A percentile compares a stretch with the other conserved stretches of the same genome.
phyloP scores from a whole-genome alignment of 2,113 vertebrate genomes.

The Sclerurus mexicanus region DNA sequence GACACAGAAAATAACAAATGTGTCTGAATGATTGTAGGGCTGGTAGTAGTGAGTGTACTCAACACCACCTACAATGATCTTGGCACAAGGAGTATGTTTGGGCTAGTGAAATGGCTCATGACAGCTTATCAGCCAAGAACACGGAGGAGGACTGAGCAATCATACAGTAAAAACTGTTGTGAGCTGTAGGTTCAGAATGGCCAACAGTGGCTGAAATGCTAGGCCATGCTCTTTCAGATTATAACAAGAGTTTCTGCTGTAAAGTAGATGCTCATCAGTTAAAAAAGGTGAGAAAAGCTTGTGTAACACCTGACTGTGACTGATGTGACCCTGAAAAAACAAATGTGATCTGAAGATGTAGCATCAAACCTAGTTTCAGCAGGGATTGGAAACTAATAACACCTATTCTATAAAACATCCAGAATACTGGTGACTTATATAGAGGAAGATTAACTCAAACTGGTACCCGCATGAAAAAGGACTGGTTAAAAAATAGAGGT shows the following conservation, averaged over 20 bases:
- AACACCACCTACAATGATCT: background rate
- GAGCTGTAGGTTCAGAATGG: background rate
- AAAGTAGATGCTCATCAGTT: background rate
- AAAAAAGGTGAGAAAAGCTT: background rate
- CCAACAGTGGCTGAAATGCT: background rate
- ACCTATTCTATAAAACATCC: background rate
- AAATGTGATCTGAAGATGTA: background rate
- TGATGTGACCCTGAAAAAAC: background rate
- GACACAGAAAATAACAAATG: conserved; percentile 35
- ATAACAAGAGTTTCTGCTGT: background rate
- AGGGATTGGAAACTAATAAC: background rate
- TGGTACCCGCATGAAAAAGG: background rate
- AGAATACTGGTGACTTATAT: background rate
- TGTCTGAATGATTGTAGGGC: background rate
- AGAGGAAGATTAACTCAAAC: background rate
- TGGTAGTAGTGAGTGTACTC: background rate
- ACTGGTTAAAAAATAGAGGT: background rate
- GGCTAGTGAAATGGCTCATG: background rate
- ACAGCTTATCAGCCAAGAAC: background rate
- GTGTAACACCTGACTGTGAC: background rate
- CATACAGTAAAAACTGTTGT: background rate
- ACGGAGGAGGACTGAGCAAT: background rate
- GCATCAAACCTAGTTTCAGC: background rate
- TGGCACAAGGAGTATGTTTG: conserved; percentile 12
- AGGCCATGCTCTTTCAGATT: background rate